These are phyloP conservation scores for Cephalopachus bancanus DNA, from an alignment of 2,797 vertebrate species.

Conservation along the genomic window DNA sequence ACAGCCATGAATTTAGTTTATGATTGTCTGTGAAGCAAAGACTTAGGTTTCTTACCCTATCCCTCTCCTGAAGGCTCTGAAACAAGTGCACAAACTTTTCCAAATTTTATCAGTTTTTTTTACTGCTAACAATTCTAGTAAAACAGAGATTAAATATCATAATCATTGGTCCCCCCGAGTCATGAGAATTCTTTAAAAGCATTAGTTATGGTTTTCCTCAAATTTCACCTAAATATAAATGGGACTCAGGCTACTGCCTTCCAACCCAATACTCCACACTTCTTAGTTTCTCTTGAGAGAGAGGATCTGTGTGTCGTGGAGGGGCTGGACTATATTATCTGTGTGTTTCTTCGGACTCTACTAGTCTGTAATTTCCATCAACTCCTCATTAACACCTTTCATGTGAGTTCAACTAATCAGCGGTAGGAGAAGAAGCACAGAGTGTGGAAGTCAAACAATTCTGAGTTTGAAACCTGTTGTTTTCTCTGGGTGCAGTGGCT, in stretches of 20 bases:
- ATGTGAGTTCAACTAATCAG: background rate
- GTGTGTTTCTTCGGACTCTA: background rate
- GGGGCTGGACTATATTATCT: background rate
- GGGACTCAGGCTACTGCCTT: background rate
- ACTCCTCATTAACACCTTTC: background rate
- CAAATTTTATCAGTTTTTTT: background rate
- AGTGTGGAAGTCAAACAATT: background rate
- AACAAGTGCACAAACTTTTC: background rate
- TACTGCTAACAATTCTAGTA: background rate
- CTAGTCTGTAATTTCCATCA: background rate
- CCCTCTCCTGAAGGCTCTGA: background rate
- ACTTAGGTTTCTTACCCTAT: background rate
- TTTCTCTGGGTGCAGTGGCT: too few relatives aligned
- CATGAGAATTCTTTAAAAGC: background rate
- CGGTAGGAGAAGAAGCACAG: background rate
- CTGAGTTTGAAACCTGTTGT: background rate
- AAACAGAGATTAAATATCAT: background rate
- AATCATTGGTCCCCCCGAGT: background rate
- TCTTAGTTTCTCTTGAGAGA: background rate
- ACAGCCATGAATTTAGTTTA: background rate
- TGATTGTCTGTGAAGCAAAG: background rate
- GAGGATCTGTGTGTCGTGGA: background rate
- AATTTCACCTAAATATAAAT: slow-evolving; percentile 5
- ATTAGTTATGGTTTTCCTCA: background rate
- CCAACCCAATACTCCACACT: background rate